phyloP scores from a whole-genome alignment of 2,113 vertebrate genomes.

The Cyprinodon variegatus region DNA sequence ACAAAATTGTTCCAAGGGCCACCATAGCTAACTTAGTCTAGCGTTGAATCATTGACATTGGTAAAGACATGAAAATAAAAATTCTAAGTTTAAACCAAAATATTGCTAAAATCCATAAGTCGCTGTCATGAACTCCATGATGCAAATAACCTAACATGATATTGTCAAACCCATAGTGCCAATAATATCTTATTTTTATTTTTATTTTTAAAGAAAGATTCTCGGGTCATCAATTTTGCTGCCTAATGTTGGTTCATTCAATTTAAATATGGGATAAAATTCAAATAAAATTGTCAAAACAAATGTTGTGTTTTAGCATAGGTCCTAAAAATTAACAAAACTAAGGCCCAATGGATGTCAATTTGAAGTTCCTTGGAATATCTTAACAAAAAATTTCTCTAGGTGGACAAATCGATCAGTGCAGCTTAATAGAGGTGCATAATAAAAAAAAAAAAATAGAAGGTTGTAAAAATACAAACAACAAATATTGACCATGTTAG shows the following conservation, averaged over 20 bases:
- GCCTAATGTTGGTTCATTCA: too few species aligned
- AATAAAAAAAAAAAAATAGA: neutral
- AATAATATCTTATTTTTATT: neutral
- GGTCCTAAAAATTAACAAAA: neutral
- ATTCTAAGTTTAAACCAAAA: neutral
- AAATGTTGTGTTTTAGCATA: neutral
- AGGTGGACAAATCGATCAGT: neutral
- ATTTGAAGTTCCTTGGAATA: neutral
- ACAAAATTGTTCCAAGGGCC: neutral
- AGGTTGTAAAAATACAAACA: conserved; percentile 8
- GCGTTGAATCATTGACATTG: neutral
- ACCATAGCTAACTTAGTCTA: neutral
- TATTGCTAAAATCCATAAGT: neutral
- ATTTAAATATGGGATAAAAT: too few species aligned
- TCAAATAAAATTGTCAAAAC: too few species aligned
- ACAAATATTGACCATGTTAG: conserved; percentile 9
- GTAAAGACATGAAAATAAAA: neutral
- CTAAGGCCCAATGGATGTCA: neutral
- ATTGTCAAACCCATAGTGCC: neutral
- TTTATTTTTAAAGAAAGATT: neutral
- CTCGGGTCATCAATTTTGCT: neutral
- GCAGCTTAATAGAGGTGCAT: too few species aligned
- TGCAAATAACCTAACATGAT: neutral
- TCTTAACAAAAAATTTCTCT: neutral
- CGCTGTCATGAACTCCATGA: neutral